A percentile compares a stretch with the other conserved stretches of the same genome.
These are phyloP conservation scores for Kuschelorhynchus macadamiae DNA, from an alignment of 2,888 invertebrate species.

Conservation along the genomic window DNA sequence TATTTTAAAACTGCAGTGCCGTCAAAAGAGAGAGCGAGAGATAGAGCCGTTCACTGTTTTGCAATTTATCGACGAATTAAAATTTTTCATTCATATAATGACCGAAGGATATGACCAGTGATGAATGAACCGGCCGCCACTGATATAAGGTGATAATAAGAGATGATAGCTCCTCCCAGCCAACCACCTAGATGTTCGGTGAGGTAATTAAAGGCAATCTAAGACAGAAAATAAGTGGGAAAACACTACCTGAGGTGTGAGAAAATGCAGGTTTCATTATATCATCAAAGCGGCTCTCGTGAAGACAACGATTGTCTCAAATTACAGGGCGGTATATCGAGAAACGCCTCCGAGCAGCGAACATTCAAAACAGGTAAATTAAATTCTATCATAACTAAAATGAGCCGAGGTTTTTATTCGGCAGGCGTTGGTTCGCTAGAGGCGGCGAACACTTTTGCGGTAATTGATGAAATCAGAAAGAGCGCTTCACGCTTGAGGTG, in stretches of 20 bases:
- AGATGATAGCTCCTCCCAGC: slow-evolving; percentile 50
- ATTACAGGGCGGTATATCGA: slow-evolving; percentile 68
- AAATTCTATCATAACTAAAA: slow-evolving; percentile 65
- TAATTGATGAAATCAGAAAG: slow-evolving; percentile 32
- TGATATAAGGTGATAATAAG: slow-evolving; percentile 55
- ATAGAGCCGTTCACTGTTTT: too few relatives aligned
- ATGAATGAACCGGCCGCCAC: slow-evolving; percentile 25
- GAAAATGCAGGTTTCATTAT: slow-evolving; percentile 70
- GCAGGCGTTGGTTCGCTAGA: slow-evolving; percentile 25
- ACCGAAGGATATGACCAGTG: slow-evolving; percentile 2
- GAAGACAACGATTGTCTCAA: slow-evolving; percentile 69
- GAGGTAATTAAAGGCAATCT: slow-evolving; percentile 62
- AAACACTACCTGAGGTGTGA: slow-evolving; percentile 69
- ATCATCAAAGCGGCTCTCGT: slow-evolving; percentile 69
- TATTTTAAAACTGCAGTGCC: too few relatives aligned
- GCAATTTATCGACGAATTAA: too few relatives aligned
- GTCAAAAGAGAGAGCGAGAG: too few relatives aligned
- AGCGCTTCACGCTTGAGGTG: neutral
- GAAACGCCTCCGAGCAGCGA: slow-evolving; percentile 61
- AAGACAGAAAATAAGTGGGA: slow-evolving; percentile 68
- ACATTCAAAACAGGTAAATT: slow-evolving; percentile 67
- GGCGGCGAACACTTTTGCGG: slow-evolving; percentile 38
- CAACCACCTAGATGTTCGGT: slow-evolving; percentile 43
- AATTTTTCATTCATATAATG: too few relatives aligned
- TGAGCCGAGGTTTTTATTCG: slow-evolving; percentile 40